phyloP scores from a whole-genome alignment of 2,888 invertebrate species.

The Anticlea derivata region DNA sequence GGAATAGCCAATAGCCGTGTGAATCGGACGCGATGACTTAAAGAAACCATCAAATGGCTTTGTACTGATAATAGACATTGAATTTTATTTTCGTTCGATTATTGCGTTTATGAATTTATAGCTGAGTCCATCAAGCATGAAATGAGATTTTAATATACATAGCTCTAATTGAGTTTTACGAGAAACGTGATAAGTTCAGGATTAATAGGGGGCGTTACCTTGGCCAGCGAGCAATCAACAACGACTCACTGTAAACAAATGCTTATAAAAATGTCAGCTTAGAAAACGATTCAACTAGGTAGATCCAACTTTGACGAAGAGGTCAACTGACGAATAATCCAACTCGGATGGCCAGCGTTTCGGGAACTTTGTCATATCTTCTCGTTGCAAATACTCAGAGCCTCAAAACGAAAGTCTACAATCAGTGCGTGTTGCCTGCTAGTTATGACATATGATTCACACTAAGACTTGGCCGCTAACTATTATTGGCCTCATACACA shows the following conservation, averaged over 20 bases:
- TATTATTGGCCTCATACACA: too few species aligned
- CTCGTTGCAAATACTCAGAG: too few species aligned
- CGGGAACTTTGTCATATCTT: too few species aligned
- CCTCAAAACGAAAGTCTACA: too few species aligned
- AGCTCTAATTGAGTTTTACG: neutral
- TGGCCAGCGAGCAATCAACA: neutral
- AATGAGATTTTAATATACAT: neutral
- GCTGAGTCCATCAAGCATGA: constrained; percentile 1
- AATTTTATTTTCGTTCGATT: constrained; percentile 11
- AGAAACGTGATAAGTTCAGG: neutral
- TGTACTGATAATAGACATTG: constrained; percentile 10
- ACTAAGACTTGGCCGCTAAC: too few species aligned
- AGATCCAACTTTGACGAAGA: too few species aligned
- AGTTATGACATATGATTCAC: too few species aligned
- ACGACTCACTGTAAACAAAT: neutral
- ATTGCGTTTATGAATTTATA: neutral
- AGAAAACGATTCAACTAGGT: too few species aligned
- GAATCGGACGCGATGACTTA: constrained; percentile 57
- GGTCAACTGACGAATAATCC: too few species aligned
- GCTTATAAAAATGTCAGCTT: too few species aligned
- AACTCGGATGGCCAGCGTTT: too few species aligned
- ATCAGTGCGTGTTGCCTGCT: too few species aligned
- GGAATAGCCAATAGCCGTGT: constrained; percentile 78
- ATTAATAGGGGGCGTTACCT: constrained; percentile 1
- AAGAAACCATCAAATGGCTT: constrained; percentile 30